Conservation (phyloP, 1,140 invertebrate species). For the Drosophila subobscura region DNA sequence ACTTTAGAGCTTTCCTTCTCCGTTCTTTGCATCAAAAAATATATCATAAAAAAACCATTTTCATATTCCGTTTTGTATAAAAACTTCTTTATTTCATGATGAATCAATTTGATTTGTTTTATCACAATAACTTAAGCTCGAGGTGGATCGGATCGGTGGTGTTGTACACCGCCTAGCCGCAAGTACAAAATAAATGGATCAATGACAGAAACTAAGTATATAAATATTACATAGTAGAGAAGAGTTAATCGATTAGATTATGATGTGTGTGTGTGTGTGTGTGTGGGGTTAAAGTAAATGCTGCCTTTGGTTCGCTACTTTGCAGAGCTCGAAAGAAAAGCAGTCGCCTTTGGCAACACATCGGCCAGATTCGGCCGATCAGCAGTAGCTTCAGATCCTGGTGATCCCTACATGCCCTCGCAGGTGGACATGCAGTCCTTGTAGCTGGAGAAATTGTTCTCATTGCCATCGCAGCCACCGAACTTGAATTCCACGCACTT, state of each 20-base stretch:
- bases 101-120: conserved; percentile 38
- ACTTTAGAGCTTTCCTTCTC: too few species aligned
- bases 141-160: conserved; percentile 48
- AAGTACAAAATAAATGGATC: conserved; percentile 41
- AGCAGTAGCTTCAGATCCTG: not conserved
- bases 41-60: not conserved
- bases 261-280: conserved; percentile 27
- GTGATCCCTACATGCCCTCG: conserved; percentile 77
- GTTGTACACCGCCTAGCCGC: conserved; percentile 39
- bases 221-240: conserved; percentile 71
- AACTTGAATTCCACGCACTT: conserved; percentile 87
- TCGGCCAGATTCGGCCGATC: conserved; percentile 25
- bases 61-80: conserved; percentile 10
- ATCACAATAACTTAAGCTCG: conserved; percentile 76
- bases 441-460: conserved; percentile 86
- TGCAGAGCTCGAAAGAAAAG: conserved; percentile 43
- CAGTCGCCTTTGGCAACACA: conserved; percentile 74
- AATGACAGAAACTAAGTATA: conserved; percentile 72
- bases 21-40: too few species aligned
- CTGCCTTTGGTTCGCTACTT: conserved; percentile 67
- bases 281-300: conserved; percentile 54
- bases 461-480: conserved; percentile 88
- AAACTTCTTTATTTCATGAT: conserved; percentile 54
- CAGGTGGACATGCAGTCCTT: conserved; percentile 85
- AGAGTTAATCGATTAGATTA: conserved; percentile 46